Evolutionary conservation across 2,888 invertebrate genomes (phyloP).

Genomic region (Amiota mariae): DNA sequence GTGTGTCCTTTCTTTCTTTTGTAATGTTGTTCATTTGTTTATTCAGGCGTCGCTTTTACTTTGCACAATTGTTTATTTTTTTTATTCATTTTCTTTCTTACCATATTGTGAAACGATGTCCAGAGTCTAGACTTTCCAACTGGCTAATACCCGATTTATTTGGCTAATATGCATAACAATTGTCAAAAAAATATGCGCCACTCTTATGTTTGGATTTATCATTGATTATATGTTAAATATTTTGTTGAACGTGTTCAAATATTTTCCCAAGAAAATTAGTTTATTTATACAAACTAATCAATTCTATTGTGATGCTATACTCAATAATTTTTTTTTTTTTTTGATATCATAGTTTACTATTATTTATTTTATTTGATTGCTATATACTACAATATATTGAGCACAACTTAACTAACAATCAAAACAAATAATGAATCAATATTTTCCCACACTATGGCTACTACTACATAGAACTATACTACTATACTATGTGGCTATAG

Average conservation of each 20-base stretch:
- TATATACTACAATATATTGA: too few relatives aligned
- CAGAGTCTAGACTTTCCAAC: background rate
- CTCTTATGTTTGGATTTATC: background rate
- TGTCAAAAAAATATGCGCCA: background rate
- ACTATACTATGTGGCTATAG: too few relatives aligned
- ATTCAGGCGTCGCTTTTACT: background rate
- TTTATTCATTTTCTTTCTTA: background rate
- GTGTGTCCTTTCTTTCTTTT: constrained; percentile 37
- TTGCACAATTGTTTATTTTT: background rate
- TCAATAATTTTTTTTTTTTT: too few relatives aligned
- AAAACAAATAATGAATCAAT: too few relatives aligned
- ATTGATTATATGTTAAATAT: background rate
- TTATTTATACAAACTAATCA: too few relatives aligned
- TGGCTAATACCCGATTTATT: background rate
- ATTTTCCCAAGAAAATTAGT: background rate
- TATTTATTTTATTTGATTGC: too few relatives aligned
- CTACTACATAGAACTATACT: too few relatives aligned
- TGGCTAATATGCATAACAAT: background rate
- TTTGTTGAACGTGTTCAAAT: background rate
- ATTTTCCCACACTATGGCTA: too few relatives aligned
- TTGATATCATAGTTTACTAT: too few relatives aligned
- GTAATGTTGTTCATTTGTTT: background rate
- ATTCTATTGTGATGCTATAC: too few relatives aligned
- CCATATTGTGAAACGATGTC: background rate
- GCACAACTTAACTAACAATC: too few relatives aligned